Conservation (phyloP, 2,797 vertebrate genomes). For the Fratercula arctica region DNA sequence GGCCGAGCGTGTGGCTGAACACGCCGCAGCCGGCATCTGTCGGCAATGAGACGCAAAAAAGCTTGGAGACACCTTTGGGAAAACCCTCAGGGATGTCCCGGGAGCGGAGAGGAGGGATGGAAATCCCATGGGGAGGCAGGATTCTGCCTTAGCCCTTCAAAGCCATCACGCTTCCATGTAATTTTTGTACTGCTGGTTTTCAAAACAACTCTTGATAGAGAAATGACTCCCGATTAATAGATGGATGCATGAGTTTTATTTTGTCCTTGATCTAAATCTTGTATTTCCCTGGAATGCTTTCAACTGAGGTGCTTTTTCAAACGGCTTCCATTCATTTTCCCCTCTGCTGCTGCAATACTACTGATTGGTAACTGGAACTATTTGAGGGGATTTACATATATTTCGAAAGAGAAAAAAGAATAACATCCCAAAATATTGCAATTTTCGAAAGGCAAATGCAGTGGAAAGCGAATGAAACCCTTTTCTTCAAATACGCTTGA, state of each 20-base stretch:
- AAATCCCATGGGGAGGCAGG: neutral
- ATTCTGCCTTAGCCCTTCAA: neutral
- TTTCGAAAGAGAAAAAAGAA: neutral
- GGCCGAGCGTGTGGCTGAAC: neutral
- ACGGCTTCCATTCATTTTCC: neutral
- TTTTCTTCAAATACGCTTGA: neutral
- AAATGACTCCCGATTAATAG: accelerated
- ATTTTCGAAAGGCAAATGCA: neutral
- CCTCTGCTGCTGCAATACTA: neutral
- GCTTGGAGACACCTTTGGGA: neutral
- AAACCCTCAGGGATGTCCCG: neutral
- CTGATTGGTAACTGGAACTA: neutral
- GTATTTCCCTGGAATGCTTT: neutral
- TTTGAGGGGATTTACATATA: neutral
- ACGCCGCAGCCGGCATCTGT: accelerated
- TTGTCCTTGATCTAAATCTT: neutral
- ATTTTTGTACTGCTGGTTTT: neutral
- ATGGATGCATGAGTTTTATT: accelerated
- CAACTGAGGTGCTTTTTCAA: neutral
- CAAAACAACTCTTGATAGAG: neutral
- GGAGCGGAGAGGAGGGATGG: neutral
- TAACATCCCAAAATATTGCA: neutral
- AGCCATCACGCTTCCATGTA: accelerated
- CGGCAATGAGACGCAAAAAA: accelerated
- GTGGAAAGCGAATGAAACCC: neutral